Evolutionary conservation across 2,888 invertebrate genomes (phyloP).

Genomic region (Unio delphinus): DNA sequence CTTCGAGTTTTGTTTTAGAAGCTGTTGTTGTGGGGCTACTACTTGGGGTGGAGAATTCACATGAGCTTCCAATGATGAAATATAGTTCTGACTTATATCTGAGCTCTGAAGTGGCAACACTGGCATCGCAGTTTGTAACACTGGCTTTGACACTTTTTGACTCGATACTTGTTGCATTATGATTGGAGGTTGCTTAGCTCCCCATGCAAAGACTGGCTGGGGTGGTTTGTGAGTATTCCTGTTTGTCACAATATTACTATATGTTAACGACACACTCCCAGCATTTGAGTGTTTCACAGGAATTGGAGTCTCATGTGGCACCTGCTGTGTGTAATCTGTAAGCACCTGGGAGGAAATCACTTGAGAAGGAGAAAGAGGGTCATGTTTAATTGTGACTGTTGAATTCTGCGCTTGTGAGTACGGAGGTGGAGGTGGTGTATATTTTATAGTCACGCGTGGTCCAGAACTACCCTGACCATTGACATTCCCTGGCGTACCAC

Average conservation of each 20-base stretch:
- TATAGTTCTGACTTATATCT: conserved; percentile 47
- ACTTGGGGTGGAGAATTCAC: conserved; percentile 56
- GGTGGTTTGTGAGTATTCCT: conserved; percentile 17
- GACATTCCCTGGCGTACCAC: no score
- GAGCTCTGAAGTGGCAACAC: conserved; percentile 74
- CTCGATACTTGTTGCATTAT: conserved; percentile 98
- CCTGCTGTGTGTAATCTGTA: conserved; percentile 1
- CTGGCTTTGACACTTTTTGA: conserved; percentile 93
- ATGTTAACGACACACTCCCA: conserved; percentile 11
- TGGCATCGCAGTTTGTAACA: conserved; percentile 95
- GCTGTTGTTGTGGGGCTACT: conserved; percentile 15
- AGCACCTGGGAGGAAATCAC: not conserved
- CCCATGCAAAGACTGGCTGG: conserved; percentile 83
- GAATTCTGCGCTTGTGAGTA: conserved; percentile 25
- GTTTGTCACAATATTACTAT: conserved; percentile 22
- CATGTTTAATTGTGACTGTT: conserved; percentile 1
- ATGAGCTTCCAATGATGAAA: conserved; percentile 64
- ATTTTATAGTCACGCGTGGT: conserved; percentile 38
- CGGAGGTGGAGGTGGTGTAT: conserved; percentile 28
- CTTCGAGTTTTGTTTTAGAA: conserved; percentile 7
- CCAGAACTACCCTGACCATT: conserved; percentile 8
- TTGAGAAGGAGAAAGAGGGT: conserved; percentile 1
- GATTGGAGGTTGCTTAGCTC: conserved; percentile 90
- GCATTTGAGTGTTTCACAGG: conserved; percentile 8
- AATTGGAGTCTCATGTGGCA: conserved; percentile 8